Percentiles rank a stretch among this genome's conserved stretches.
Conservation (phyloP, 2,888 invertebrate genomes). For the Drosophila prostipennis region DNA sequence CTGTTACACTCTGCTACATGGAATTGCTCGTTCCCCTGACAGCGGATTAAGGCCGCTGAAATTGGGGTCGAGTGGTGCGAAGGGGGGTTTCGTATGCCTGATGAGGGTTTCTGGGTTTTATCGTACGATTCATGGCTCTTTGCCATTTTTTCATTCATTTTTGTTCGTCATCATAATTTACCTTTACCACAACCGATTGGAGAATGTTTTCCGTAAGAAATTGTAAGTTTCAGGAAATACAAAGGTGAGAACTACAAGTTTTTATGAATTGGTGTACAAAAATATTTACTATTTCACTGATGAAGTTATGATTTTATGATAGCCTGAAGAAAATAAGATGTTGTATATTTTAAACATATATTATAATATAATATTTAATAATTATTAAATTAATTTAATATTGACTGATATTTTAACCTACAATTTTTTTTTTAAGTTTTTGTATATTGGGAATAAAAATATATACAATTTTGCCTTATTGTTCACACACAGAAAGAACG, state of each 20-base stretch:
- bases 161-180: not conserved
- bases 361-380: too few relatives aligned
- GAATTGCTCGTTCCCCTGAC: not conserved
- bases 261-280: not conserved
- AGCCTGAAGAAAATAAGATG: too few relatives aligned
- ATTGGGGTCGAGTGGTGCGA: not conserved
- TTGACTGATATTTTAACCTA: too few relatives aligned
- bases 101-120: slow-evolving; percentile 4
- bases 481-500: too few relatives aligned
- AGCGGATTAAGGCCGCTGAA: slow-evolving; percentile 9
- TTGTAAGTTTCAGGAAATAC: not conserved
- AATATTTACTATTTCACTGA: not conserved
- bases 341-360: too few relatives aligned
- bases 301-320: too few relatives aligned
- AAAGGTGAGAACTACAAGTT: not conserved
- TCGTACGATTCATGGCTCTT: slow-evolving; percentile 3
- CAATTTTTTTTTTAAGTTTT: too few relatives aligned
- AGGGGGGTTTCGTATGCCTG: not conserved
- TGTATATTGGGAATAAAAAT: too few relatives aligned
- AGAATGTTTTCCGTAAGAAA: not conserved
- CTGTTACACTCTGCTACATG: slow-evolving; percentile 8
- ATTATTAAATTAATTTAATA: too few relatives aligned
- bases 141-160: not conserved
- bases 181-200: not conserved
- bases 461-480: too few relatives aligned